Conservation (phyloP, 2,888 invertebrate species). For the Pristionchus exspectatus region DNA sequence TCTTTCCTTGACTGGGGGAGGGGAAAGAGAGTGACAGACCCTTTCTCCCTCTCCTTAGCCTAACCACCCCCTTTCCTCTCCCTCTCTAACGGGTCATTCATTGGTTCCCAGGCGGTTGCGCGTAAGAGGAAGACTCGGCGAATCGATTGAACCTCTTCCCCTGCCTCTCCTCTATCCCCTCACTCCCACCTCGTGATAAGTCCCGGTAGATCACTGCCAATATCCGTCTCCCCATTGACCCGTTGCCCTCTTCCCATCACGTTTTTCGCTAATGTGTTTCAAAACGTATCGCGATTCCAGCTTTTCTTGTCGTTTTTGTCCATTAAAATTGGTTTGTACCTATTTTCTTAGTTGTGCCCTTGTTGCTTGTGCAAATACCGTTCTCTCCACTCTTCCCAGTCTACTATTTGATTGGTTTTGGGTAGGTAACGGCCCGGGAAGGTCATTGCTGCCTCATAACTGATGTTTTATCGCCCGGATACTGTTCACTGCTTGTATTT, state of each 20-base stretch:
- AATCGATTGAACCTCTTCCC: slow-evolving; percentile 30
- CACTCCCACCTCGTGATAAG: background rate
- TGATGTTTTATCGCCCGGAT: background rate
- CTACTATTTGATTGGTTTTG: background rate
- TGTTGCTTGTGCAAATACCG: background rate
- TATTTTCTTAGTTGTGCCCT: background rate
- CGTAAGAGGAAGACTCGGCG: background rate
- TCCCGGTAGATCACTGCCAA: slow-evolving; percentile 16
- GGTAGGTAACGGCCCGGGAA: background rate
- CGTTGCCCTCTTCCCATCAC: background rate
- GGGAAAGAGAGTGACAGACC: slow-evolving; percentile 22
- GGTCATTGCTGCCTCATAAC: background rate
- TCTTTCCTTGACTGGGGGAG: slow-evolving; percentile 6
- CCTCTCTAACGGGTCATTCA: slow-evolving; percentile 36
- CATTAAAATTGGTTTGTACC: background rate
- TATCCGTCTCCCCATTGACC: background rate
- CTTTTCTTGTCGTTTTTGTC: background rate
- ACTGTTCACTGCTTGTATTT: background rate
- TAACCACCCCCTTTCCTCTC: background rate
- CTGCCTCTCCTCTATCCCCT: background rate
- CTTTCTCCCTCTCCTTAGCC: slow-evolving; percentile 8
- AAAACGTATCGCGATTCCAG: background rate
- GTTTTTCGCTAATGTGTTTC: background rate
- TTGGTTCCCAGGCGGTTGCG: slow-evolving; percentile 29
- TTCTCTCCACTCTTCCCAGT: background rate